phyloP scores from a whole-genome alignment of 2,888 invertebrate genomes.

The Slavum lentiscoides region DNA sequence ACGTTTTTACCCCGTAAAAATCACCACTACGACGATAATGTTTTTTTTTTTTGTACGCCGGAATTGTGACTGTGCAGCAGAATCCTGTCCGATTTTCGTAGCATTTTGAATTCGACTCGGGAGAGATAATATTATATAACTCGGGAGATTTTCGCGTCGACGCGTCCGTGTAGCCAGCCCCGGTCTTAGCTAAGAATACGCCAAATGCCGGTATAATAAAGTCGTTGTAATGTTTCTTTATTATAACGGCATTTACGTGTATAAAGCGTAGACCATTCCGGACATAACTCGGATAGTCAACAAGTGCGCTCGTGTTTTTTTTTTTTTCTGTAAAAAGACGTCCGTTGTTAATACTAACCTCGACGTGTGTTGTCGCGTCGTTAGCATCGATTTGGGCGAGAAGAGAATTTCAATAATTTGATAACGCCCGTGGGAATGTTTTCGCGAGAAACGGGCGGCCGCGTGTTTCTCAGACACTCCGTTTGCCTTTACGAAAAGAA shows the following conservation, averaged over 20 bases:
- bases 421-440: neutral
- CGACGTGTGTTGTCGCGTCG: neutral
- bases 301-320: neutral
- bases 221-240: neutral
- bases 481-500: neutral
- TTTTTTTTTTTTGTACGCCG: too few relatives aligned
- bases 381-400: neutral
- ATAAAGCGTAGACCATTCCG: neutral
- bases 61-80: too few relatives aligned
- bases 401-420: conserved; percentile 20
- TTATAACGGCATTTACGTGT: neutral
- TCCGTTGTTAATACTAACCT: neutral
- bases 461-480: too few relatives aligned
- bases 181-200: neutral
- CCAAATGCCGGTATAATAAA: neutral
- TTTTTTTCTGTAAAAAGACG: neutral
- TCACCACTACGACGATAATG: too few relatives aligned
- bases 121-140: neutral
- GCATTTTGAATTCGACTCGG: conserved; percentile 5
- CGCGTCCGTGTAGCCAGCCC: too few relatives aligned
- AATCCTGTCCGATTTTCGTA: neutral
- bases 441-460: neutral
- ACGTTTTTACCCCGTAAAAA: too few relatives aligned
- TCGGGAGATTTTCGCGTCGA: too few relatives aligned
- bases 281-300: neutral